Percentiles rank a stretch among this genome's conserved stretches.
Evolutionary conservation across 2,797 vertebrate species (phyloP).

Genomic region (Epinephelus malabaricus): DNA sequence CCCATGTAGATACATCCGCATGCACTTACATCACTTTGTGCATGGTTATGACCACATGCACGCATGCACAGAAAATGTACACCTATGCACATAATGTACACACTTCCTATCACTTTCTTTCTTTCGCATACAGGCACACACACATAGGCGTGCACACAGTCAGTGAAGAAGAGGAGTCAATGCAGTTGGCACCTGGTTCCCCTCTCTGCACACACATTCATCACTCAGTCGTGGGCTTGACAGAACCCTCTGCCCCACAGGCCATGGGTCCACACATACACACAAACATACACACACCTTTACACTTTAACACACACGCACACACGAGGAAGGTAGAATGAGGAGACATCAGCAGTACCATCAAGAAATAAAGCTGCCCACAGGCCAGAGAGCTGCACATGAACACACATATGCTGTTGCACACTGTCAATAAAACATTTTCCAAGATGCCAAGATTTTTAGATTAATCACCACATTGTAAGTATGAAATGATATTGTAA

Average conservation of each 20-base stretch:
- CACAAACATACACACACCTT: slow-evolving; percentile 44
- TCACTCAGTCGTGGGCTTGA: slow-evolving; percentile 82
- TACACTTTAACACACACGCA: slow-evolving; percentile 53
- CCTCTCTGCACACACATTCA: slow-evolving; percentile 81
- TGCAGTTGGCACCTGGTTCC: slow-evolving; percentile 75
- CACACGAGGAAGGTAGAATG: slow-evolving; percentile 24
- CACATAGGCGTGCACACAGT: slow-evolving; percentile 18
- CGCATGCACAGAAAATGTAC: slow-evolving; percentile 20
- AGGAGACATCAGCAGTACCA: slow-evolving; percentile 36
- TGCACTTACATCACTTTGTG: slow-evolving; percentile 18
- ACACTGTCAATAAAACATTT: slow-evolving; percentile 13
- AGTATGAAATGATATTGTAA: background rate
- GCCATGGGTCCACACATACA: slow-evolving; percentile 69
- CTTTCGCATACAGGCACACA: slow-evolving; percentile 10
- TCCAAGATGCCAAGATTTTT: background rate
- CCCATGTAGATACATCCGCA: slow-evolving; percentile 24
- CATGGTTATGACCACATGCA: slow-evolving; percentile 7
- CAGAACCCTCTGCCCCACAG: slow-evolving; percentile 78
- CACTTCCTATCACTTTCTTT: slow-evolving; percentile 23
- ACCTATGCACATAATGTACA: slow-evolving; percentile 29
- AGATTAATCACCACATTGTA: background rate
- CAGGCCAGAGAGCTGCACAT: slow-evolving; percentile 28
- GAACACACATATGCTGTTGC: slow-evolving; percentile 40
- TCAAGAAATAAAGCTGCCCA: slow-evolving; percentile 44
- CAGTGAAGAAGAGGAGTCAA: slow-evolving; percentile 68